Evolutionary conservation across 1,140 invertebrate species (phyloP), one percentile per base, ranked within the genome.

Genomic region (Drosophila santomea): DNA sequence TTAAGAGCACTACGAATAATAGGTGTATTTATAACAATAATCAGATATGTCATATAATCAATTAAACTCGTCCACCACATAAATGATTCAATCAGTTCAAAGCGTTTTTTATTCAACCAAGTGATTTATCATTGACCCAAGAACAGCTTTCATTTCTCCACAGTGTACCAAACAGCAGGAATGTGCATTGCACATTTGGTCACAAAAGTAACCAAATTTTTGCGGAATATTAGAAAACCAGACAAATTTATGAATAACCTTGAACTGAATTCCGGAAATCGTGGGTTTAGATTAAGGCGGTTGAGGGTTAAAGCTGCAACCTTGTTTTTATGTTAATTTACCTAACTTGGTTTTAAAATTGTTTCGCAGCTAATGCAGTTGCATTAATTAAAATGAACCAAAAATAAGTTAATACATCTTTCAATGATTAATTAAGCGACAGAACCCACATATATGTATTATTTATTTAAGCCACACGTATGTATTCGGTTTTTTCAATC

Each of bases 381-480:
- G 55, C 59, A n/a, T 32, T 4, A 28, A 36, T 50, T 25, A 15
- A 12, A 50, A 7, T 1, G 8, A 59, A 39, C 15, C 28, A 5
- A 35, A 35, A 51, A 35, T 35, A 15, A 14, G 43, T 48, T 60
- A 59, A 35, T 43, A 62, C 23, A 28, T n/a, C 15, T 23, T 23
- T 43, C 43, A 60, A 61, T 63, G 61, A 64, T 64, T 64, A 64
- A 64, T 64, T 36, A 60, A 64, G 28, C 36, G 17, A n/a, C 10
- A 48, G 28, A 41, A 63, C 36, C 23, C 14, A 64, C 15, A 63
- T 20, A 28, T 32, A 4, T 48, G 25, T 60, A 25, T 28, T 66
- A 20, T 43, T 50, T 50, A 25, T 43, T 51, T 23, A 20, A 15
- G 44, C n/a, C 35, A 48, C 60, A 67, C 32, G 28, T 47, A 14